A percentile compares a stretch with the other conserved stretches of the same genome.
Conservation (phyloP, 2,888 invertebrate genomes). For the Drosophila multiciliata region DNA sequence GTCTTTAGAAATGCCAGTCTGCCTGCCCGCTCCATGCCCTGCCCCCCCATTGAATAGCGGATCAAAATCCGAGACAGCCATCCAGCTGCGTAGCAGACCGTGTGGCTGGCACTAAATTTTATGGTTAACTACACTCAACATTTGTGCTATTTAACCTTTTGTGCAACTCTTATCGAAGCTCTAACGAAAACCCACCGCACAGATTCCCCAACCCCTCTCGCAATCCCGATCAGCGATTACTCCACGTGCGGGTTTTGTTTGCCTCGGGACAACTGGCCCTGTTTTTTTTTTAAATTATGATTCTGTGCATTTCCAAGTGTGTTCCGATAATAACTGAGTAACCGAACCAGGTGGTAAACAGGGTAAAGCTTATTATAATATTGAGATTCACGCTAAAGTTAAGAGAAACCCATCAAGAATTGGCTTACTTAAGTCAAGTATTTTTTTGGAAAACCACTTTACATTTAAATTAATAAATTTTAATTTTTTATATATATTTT, state of each 20-base stretch:
- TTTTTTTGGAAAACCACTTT: not conserved
- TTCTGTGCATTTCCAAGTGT: conserved; percentile 58
- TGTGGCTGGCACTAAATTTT: conserved; percentile 66
- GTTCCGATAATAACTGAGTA: conserved; percentile 55
- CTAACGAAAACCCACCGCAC: conserved; percentile 27
- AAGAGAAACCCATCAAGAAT: not conserved
- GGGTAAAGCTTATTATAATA: conserved; percentile 22
- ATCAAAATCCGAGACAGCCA: conserved; percentile 41
- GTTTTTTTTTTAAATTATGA: conserved; percentile 31
- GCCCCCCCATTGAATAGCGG: conserved; percentile 2
- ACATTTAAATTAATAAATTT: not conserved
- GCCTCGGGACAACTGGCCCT: conserved; percentile 26
- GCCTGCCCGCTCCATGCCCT: conserved; percentile 3
- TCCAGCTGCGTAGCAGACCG: conserved; percentile 64
- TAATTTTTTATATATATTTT: not conserved
- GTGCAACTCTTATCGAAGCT: conserved; percentile 60
- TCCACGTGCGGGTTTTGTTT: conserved; percentile 65
- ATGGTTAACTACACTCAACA: conserved; percentile 67
- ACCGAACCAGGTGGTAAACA: conserved; percentile 2
- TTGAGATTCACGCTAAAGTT: conserved; percentile 16
- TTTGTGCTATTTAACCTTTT: conserved; percentile 75
- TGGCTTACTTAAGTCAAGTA: not conserved
- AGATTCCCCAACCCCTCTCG: conserved; percentile 11
- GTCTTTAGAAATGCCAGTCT: conserved; percentile 57
- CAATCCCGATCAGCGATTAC: conserved; percentile 22